Percentiles rank a stretch among this genome's conserved stretches.
These are phyloP conservation scores for Champsocephalus gunnari DNA, from an alignment of 2,797 vertebrate species.

Conservation along the genomic window DNA sequence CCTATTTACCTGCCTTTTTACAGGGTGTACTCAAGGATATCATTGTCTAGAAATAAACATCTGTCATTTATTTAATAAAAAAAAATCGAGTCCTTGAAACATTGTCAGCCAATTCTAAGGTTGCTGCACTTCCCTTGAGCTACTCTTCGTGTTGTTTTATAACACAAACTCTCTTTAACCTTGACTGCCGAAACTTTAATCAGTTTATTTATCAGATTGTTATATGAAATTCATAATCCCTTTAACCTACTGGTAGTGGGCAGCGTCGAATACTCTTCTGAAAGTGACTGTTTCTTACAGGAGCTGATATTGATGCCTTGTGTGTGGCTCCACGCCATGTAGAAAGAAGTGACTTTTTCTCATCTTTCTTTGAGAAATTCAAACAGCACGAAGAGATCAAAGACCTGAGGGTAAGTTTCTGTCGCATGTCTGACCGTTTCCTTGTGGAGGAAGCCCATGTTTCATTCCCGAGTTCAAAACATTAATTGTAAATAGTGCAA, in stretches of 20 bases:
- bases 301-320: constrained; percentile 97
- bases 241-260: background rate
- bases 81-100: background rate
- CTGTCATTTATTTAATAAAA: no score
- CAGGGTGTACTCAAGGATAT: background rate
- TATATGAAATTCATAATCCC: background rate
- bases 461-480: background rate
- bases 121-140: background rate
- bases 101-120: background rate
- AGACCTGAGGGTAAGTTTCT: constrained; percentile 90
- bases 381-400: constrained; percentile 94
- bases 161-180: background rate
- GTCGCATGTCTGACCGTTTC: background rate
- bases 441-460: background rate
- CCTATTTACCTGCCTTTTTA: background rate
- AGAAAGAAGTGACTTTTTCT: constrained; percentile 96
- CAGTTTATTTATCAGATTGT: background rate
- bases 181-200: background rate
- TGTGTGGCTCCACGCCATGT: constrained; percentile 97
- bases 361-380: constrained; percentile 96
- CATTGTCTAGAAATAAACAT: background rate
- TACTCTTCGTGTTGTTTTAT: background rate
- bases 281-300: constrained; percentile 77
- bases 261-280: constrained; percentile 18
- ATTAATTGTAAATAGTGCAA: background rate